Base-by-base conservation (phyloP, 2,888 invertebrate genomes). In the Eupithecia centaureata region DNA sequence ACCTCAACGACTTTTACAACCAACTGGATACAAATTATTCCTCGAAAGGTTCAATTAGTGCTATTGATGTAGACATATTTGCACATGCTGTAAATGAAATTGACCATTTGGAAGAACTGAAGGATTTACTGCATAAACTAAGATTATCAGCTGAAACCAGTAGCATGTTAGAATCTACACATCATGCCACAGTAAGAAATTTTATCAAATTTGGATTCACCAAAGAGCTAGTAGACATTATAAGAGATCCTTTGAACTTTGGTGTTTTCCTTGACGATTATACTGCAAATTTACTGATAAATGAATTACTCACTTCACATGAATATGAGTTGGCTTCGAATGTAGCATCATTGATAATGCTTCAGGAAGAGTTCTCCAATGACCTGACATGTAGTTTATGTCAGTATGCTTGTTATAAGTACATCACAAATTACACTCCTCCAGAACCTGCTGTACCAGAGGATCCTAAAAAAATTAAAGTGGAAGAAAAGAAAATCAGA, bases 211-310 rank as follows among this genome's bases (percentile, higher is more conserved):
- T 87, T 76, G 94, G 94, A 10, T 91, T 95, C 73, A 86, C 93
- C n/a, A 94, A 95, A 18, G 95, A 96, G 64, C 88, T 99, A 15
- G 82, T 98, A 0, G 90, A 94, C 18, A 93, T 98, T 8, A 90
- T 99, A 57, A 95, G 96, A 80, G 96, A 98, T 84, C 95, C 97
- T 64, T 85, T 97, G 18, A 96, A 96, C 81, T 99, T 96, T 92
- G 99, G 99, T 1, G 88, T 99, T 35, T 99, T 99, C 83, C 95
- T 98, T n/a, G 98, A 99, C 88, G 88, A 95, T 70, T 96, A 95
- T 76, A 94, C 95, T 33, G 96, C 96, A 10, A 98, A 97, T 86
- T 91, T 98, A 61, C 87, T 98, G 42, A 93, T 99, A 90, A 96
- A 99, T 83, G 94, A 94, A 65, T 96, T 97, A 78, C 88, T 99